Percentiles rank a stretch among this genome's conserved stretches.
These are phyloP conservation scores for Anadara kagoshimensis DNA, from an alignment of 1,140 invertebrate genomes.

Conservation along the genomic window DNA sequence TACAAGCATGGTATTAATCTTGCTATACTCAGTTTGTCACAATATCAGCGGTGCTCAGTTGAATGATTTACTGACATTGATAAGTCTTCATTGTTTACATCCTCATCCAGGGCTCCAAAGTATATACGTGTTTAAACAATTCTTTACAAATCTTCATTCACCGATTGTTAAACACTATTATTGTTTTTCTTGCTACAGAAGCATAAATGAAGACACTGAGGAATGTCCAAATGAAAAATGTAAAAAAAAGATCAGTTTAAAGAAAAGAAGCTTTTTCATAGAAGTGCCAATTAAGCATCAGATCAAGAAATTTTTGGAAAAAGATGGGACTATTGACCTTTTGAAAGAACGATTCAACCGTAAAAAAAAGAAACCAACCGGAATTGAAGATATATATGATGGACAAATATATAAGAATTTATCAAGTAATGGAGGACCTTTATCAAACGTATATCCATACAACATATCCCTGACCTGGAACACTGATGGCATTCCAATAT, in stretches of 20 bases:
- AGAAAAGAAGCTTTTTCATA: constrained; percentile 24
- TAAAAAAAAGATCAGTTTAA: neutral
- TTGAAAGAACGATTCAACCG: constrained; percentile 4
- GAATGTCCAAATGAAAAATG: constrained; percentile 23
- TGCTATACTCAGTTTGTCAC: constrained; percentile 5
- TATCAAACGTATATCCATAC: constrained; percentile 1
- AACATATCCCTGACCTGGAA: too few relatives aligned
- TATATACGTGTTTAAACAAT: constrained; percentile 6
- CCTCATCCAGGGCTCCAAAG: neutral
- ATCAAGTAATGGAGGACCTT: neutral
- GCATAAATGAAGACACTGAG: too few relatives aligned
- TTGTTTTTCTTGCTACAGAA: neutral
- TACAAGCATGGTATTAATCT: constrained; percentile 17
- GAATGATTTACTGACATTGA: too few relatives aligned
- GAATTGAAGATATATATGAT: constrained; percentile 23
- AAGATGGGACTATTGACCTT: too few relatives aligned
- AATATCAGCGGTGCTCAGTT: constrained; percentile 14
- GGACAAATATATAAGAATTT: constrained; percentile 14
- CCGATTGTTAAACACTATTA: constrained; percentile 16
- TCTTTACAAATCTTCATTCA: constrained; percentile 7
- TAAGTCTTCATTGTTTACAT: constrained; percentile 19
- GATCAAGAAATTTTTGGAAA: too few relatives aligned
- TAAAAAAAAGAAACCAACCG: neutral
- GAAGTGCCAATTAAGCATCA: too few relatives aligned
- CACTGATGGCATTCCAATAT: constrained; percentile 23